phyloP scores from a whole-genome alignment of 2,888 invertebrate genomes.

The Cosmia trapezina region DNA sequence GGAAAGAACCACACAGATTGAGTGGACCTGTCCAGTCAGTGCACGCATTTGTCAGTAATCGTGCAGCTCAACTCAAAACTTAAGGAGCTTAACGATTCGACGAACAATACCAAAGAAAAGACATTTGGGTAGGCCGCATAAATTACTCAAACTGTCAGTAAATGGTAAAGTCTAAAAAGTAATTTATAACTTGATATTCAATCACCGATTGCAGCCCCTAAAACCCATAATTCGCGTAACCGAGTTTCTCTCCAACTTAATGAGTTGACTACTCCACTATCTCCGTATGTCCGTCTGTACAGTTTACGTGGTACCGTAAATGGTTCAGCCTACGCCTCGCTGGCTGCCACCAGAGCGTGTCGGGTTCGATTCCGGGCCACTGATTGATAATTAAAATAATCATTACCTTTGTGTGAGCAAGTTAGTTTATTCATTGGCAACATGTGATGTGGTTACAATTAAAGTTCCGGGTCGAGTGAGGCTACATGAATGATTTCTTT shows the following conservation, averaged over 20 bases:
- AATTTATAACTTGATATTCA: no score
- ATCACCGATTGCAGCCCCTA: no score
- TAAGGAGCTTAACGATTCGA: no score
- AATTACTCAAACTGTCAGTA: no score
- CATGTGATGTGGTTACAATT: conserved; percentile 11
- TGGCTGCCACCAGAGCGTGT: conserved; percentile 67
- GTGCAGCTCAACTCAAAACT: no score
- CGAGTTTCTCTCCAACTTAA: neutral
- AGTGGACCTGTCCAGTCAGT: no score
- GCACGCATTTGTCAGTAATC: no score
- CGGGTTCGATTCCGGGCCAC: conserved; percentile 72
- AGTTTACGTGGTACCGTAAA: conserved; percentile 55
- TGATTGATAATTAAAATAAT: conserved; percentile 73
- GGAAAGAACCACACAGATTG: no score
- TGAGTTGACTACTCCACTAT: conserved; percentile 7
- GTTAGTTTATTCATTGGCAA: conserved; percentile 14
- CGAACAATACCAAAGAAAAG: no score
- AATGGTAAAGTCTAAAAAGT: no score
- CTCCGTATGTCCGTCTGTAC: conserved; percentile 24
- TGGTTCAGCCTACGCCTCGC: conserved; percentile 64
- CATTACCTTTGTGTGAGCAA: conserved; percentile 42
- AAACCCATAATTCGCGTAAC: no score
- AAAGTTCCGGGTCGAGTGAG: conserved; percentile 11
- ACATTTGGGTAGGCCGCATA: no score
- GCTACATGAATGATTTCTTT: neutral